Base-by-base conservation (phyloP, 2,113 vertebrate species). In the Hemicordylus capensis region DNA sequence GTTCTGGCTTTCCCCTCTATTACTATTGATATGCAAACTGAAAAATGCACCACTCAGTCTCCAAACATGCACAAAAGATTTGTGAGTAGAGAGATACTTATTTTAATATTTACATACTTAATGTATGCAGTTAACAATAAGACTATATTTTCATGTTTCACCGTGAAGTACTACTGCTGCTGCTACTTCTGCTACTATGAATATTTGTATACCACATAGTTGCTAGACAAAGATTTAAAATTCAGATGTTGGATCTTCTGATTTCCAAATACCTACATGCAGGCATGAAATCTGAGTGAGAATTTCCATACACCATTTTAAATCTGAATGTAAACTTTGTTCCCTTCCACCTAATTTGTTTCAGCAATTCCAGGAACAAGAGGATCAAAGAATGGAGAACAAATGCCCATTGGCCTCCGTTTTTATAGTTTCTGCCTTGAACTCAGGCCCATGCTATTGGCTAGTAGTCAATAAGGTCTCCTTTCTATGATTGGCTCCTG, bases 401-500 rank as follows among this genome's bases (percentile, higher is more conserved):
- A 4, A 1, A 1, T 39, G 6, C 10, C 20, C 11, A 63, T 37
- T 1, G 0, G 26, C 37, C 6, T 26, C 37, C 12, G 31, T 7
- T 28, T 90, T 91, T 89, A 81, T 80, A 90, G 56, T 20, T 46
- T 37, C 74, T 90, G 61, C 44, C 81, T 37, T 64, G 64, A 70
- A 58, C 56, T 59, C 42, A 28, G 82, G 56, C 20, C 61, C 44
- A 2, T 46, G 67, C 31, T 11, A 87, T 87, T 87, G 81, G 67
- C 76, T 64, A n/a, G 26, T 15, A 1, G 11, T 22, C n/a, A 22
- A 63, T 12, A 37, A 34, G 46, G 61, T 10, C 26, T 14, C 20
- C 31, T 46, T 73, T 17, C 20, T 84, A 20, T 6, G 85, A 90
- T 93, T 93, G 93, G 91, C 67, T 72, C 1, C 11, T 24, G 2